Evolutionary conservation across 2,888 invertebrate genomes (phyloP).

Genomic region (Taenaris catops): DNA sequence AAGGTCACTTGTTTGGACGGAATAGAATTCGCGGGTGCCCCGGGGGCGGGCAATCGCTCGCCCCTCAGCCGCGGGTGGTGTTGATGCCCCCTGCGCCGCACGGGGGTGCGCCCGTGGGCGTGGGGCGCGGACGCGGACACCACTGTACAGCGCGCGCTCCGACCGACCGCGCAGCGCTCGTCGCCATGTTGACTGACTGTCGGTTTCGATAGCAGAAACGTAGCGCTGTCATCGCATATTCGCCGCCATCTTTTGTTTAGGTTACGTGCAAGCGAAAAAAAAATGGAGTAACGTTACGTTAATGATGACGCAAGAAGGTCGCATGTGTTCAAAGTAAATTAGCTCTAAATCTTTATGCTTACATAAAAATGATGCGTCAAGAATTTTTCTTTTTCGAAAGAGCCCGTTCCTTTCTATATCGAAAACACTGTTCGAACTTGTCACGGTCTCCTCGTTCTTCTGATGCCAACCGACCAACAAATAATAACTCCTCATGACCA

Average conservation of each 20-base stretch:
- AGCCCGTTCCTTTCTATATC: slow-evolving; percentile 81
- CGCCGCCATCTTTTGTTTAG: slow-evolving; percentile 56
- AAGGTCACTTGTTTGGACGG: slow-evolving; percentile 74
- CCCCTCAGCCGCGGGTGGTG: slow-evolving; percentile 86
- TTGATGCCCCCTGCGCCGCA: slow-evolving; percentile 85
- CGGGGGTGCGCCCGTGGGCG: slow-evolving; percentile 80
- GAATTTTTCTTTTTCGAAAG: background rate
- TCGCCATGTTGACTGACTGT: slow-evolving; percentile 81
- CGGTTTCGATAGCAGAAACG: slow-evolving; percentile 38
- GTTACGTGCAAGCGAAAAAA: too few species aligned
- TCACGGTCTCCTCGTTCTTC: slow-evolving; percentile 51
- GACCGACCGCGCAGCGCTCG: slow-evolving; percentile 69
- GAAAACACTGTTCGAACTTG: slow-evolving; percentile 48
- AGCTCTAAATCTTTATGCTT: too few species aligned
- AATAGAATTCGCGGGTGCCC: slow-evolving; percentile 42
- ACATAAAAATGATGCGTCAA: too few species aligned
- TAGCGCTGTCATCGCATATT: slow-evolving; percentile 60
- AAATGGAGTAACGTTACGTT: too few species aligned
- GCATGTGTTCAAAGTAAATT: too few species aligned
- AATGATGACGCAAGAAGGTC: too few species aligned
- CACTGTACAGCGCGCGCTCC: slow-evolving; percentile 61
- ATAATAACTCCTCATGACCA: slow-evolving; percentile 89
- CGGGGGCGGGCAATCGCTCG: slow-evolving; percentile 76
- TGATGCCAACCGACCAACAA: slow-evolving; percentile 89
- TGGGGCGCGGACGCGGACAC: slow-evolving; percentile 81